Conservation (phyloP, 2,888 invertebrate genomes). For the Sesamia inferens region DNA sequence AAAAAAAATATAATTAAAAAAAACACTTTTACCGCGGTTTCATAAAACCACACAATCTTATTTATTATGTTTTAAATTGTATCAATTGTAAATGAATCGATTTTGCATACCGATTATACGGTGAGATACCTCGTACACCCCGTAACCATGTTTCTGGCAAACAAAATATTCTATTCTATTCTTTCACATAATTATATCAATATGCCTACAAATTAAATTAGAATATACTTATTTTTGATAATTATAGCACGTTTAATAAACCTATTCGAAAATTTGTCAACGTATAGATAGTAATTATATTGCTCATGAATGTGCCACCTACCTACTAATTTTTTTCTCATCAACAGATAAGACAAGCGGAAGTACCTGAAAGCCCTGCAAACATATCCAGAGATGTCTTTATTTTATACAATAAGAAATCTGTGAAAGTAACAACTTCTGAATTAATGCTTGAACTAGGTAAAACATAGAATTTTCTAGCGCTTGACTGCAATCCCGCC, state of each 20-base stretch:
- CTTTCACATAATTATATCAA: too few relatives aligned
- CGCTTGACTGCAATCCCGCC: too few relatives aligned
- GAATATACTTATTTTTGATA: not conserved
- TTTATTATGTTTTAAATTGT: too few relatives aligned
- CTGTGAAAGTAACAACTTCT: slow-evolving; percentile 61
- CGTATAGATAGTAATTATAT: not conserved
- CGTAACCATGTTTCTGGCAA: too few relatives aligned
- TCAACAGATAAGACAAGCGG: slow-evolving; percentile 25
- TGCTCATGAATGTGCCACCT: too few relatives aligned
- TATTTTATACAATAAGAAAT: slow-evolving; percentile 72
- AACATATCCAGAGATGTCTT: slow-evolving; percentile 59
- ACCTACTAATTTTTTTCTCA: not conserved
- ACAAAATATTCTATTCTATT: too few relatives aligned
- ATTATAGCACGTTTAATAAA: not conserved
- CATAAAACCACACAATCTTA: too few relatives aligned
- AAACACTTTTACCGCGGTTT: too few relatives aligned
- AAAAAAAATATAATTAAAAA: too few relatives aligned
- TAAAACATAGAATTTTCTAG: slow-evolving; percentile 48
- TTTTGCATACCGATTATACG: too few relatives aligned
- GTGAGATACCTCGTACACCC: too few relatives aligned
- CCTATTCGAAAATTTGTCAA: not conserved
- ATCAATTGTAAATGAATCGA: too few relatives aligned
- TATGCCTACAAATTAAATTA: not conserved
- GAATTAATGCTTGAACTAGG: slow-evolving; percentile 69
- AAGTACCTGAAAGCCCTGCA: not conserved